A percentile compares a stretch with the other conserved stretches of the same genome.
Conservation (phyloP, 2,113 vertebrate genomes). For the Neotragus moschatus region DNA sequence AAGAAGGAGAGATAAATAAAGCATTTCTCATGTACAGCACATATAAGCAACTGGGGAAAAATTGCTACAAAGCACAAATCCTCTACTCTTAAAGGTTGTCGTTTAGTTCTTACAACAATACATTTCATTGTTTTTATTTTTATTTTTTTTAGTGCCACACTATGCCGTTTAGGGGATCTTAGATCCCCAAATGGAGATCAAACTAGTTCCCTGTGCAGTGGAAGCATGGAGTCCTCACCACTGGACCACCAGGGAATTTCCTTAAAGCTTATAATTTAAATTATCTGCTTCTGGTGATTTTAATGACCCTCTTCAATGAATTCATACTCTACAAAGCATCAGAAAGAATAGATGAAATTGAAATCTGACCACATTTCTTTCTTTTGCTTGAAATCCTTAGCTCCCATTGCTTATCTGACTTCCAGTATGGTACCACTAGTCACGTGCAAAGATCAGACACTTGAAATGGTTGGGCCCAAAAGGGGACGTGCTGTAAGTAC, state of each 20-base stretch:
- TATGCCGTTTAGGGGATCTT: not conserved
- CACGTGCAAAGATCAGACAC: rapidly evolving
- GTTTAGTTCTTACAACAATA: not conserved
- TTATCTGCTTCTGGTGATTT: not conserved
- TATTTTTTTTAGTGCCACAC: not conserved
- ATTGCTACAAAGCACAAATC: not conserved
- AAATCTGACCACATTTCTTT: not conserved
- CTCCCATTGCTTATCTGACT: rapidly evolving
- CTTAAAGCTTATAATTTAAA: not conserved
- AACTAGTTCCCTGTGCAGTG: not conserved
- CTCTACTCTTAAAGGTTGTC: rapidly evolving
- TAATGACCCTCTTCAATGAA: not conserved
- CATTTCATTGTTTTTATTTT: not conserved
- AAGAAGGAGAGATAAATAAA: not conserved
- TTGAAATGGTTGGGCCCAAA: not conserved
- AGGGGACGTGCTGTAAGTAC: not conserved
- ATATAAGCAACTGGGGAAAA: not conserved
- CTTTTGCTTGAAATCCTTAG: not conserved
- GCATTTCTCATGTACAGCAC: not conserved
- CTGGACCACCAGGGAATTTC: not conserved
- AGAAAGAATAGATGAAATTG: not conserved
- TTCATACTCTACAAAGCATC: not conserved
- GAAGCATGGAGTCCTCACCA: not conserved
- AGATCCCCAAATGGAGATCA: not conserved
- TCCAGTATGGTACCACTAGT: rapidly evolving